These are phyloP conservation scores for Xylota sylvarum DNA, from an alignment of 2,888 invertebrate species.

Conservation along the genomic window DNA sequence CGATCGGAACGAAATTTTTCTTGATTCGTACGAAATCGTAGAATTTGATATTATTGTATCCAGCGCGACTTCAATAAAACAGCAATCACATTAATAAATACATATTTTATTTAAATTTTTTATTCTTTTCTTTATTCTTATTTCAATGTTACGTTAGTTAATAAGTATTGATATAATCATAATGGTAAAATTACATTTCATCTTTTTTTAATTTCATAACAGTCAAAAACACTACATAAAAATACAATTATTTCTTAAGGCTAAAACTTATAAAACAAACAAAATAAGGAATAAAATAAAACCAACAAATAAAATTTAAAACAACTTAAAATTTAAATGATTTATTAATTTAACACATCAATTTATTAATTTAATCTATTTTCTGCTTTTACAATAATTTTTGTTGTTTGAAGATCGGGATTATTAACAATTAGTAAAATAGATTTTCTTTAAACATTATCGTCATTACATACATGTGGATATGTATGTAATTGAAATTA, in stretches of 20 bases:
- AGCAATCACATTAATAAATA: constrained; percentile 71
- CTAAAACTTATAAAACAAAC: constrained; percentile 46
- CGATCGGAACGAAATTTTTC: no score
- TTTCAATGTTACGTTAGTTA: constrained; percentile 58
- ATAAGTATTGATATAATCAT: constrained; percentile 55
- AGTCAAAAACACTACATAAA: constrained; percentile 76
- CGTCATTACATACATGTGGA: background rate
- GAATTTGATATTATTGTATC: no score
- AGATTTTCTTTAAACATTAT: background rate
- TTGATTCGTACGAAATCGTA: no score
- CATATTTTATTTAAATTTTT: constrained; percentile 54
- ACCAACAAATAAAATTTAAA: constrained; percentile 54
- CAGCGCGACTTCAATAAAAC: constrained; percentile 18
- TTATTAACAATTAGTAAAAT: constrained; percentile 21
- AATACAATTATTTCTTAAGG: constrained; percentile 67
- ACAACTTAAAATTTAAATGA: constrained; percentile 43
- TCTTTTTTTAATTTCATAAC: constrained; percentile 62
- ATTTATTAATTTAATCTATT: constrained; percentile 20
- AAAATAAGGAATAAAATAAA: constrained; percentile 42
- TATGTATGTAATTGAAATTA: constrained; percentile 12
- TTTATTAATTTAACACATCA: constrained; percentile 17
- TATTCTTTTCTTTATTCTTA: constrained; percentile 40
- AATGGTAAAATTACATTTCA: constrained; percentile 52
- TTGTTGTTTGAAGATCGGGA: constrained; percentile 18
- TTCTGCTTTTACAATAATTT: constrained; percentile 1